A percentile compares a stretch with the other conserved stretches of the same genome.
Conservation (phyloP, 2,888 invertebrate genomes). For the Aproaerema taeniolella region DNA sequence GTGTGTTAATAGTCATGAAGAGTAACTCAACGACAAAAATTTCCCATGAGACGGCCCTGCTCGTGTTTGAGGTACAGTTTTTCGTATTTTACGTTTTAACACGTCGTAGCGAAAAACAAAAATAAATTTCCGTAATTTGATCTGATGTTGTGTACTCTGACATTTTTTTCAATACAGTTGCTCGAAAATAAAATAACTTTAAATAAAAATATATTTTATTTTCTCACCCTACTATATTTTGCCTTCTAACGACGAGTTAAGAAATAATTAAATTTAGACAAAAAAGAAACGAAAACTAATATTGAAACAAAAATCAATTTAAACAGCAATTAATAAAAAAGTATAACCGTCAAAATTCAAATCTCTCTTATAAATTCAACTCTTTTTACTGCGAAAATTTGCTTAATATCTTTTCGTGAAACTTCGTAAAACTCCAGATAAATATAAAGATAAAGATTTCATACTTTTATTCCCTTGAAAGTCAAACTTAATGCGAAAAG, state of each 20-base stretch:
- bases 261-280: too few species aligned
- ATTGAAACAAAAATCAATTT: too few species aligned
- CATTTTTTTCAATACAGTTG: too few species aligned
- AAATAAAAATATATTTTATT: too few species aligned
- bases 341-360: too few species aligned
- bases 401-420: constrained; percentile 20
- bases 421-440: constrained; percentile 20
- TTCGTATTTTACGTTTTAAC: constrained; percentile 1
- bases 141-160: not conserved
- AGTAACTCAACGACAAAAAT: constrained; percentile 13
- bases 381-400: constrained; percentile 22
- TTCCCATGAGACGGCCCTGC: constrained; percentile 11
- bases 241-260: too few species aligned
- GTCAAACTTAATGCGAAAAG: constrained; percentile 27
- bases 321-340: too few species aligned
- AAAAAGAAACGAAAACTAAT: too few species aligned
- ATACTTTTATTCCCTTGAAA: constrained; percentile 20
- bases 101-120: not conserved
- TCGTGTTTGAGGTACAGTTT: constrained; percentile 5
- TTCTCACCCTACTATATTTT: too few species aligned
- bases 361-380: constrained; percentile 9
- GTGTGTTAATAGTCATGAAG: constrained; percentile 11
- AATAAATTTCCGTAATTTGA: not conserved
- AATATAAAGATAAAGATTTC: constrained; percentile 24
- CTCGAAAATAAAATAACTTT: too few species aligned